phyloP scores from a whole-genome alignment of 2,888 invertebrate species.

The Thera britannica region DNA sequence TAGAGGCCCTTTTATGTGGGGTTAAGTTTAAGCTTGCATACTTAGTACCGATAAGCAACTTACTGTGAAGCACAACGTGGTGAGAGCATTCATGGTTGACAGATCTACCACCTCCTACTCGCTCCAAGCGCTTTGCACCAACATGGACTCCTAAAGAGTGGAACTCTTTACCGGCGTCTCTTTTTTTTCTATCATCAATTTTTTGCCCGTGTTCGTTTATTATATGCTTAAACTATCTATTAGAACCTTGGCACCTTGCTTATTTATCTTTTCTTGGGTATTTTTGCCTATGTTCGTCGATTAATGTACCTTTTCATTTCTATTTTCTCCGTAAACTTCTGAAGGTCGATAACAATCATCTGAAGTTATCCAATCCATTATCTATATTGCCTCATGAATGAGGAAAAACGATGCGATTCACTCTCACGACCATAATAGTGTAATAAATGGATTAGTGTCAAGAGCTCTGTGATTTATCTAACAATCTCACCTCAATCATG shows the following conservation, averaged over 20 bases:
- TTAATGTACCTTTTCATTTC: background rate
- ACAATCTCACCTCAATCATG: constrained; percentile 17
- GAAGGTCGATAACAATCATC: constrained; percentile 13
- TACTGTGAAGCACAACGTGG: no score
- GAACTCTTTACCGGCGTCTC: no score
- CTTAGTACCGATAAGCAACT: no score
- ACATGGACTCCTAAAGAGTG: no score
- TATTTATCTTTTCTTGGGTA: background rate
- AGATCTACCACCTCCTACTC: no score
- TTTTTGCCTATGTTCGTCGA: background rate
- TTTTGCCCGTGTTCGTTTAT: no score
- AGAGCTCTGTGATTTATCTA: constrained; percentile 36
- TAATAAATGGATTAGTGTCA: constrained; percentile 43
- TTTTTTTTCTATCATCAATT: no score
- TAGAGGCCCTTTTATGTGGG: background rate
- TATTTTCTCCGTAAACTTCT: constrained; percentile 7
- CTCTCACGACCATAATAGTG: constrained; percentile 30
- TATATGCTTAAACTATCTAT: no score
- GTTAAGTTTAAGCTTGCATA: background rate
- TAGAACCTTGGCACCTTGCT: no score
- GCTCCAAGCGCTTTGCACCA: no score
- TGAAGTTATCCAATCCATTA: constrained; percentile 29
- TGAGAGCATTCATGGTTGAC: no score
- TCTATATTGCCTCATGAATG: constrained; percentile 28
- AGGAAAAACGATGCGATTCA: constrained; percentile 38